These are phyloP conservation scores for Drosophila dunni DNA, from an alignment of 1,140 invertebrate species.

Conservation along the genomic window DNA sequence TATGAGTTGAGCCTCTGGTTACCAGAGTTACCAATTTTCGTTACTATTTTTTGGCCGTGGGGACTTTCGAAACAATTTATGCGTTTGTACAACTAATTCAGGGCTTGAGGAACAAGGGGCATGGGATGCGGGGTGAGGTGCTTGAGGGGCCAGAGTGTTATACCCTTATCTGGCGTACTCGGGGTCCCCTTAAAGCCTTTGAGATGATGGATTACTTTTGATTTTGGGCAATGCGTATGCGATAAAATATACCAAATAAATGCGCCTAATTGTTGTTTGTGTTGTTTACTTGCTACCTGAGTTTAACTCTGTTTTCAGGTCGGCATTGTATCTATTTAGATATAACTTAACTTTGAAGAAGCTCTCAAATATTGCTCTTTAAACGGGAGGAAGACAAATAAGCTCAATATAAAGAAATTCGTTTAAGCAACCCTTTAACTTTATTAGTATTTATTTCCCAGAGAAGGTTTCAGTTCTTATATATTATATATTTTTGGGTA, in stretches of 20 bases:
- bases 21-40: not conserved
- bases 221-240: conserved; percentile 71
- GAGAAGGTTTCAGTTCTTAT: too few relatives aligned
- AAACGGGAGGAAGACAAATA: not conserved
- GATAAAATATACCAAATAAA: conserved; percentile 71
- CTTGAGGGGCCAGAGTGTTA: conserved; percentile 2
- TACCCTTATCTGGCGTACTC: conserved; percentile 67
- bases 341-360: conserved; percentile 19
- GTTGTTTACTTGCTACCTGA: conserved; percentile 67
- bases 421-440: too few relatives aligned
- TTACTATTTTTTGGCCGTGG: conserved; percentile 21
- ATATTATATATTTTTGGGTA: too few relatives aligned
- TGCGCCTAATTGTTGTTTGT: conserved; percentile 65
- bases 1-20: conserved; percentile 51
- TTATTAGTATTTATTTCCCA: too few relatives aligned
- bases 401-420: too few relatives aligned
- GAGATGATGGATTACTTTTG: conserved; percentile 81
- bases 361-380: not conserved
- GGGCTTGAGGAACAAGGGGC: not conserved
- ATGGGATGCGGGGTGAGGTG: conserved; percentile 22
- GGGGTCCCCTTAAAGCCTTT: conserved; percentile 72
- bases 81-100: conserved; percentile 61
- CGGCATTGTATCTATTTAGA: conserved; percentile 49
- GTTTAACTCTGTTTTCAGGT: conserved; percentile 64
- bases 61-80: conserved; percentile 73